Evolutionary conservation across 2,113 vertebrate genomes (phyloP).

Genomic region (Strix uralensis): DNA sequence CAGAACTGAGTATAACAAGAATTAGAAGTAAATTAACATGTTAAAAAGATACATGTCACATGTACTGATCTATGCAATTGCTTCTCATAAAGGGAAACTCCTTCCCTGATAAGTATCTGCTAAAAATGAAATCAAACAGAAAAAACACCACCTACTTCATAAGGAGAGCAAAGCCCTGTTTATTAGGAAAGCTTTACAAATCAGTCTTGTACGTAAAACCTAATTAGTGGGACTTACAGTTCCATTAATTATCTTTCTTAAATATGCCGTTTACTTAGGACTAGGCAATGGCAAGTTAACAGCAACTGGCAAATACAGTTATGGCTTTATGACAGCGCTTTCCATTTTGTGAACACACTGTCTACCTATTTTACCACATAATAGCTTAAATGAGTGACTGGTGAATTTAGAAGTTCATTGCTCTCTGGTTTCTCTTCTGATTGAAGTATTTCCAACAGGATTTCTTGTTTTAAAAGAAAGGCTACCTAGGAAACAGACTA

Average conservation of each 20-base stretch:
- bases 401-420: neutral
- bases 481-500: neutral
- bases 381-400: neutral
- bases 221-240: neutral
- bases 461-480: neutral
- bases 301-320: neutral
- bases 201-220: neutral
- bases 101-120: neutral
- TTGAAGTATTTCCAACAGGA: neutral
- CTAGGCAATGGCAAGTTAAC: neutral
- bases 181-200: neutral
- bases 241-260: conserved; percentile 11
- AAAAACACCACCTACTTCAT: neutral
- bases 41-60: neutral
- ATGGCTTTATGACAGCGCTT: neutral
- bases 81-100: neutral
- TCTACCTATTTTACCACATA: neutral
- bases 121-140: neutral
- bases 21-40: conserved; percentile 44
- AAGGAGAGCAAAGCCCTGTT: neutral
- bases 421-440: neutral
- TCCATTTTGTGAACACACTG: neutral
- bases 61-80: neutral
- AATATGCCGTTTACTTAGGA: neutral
- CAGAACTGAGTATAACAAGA: conserved; percentile 21